Base-by-base conservation (phyloP, 2,113 vertebrate genomes). In the Hylia prasina region DNA sequence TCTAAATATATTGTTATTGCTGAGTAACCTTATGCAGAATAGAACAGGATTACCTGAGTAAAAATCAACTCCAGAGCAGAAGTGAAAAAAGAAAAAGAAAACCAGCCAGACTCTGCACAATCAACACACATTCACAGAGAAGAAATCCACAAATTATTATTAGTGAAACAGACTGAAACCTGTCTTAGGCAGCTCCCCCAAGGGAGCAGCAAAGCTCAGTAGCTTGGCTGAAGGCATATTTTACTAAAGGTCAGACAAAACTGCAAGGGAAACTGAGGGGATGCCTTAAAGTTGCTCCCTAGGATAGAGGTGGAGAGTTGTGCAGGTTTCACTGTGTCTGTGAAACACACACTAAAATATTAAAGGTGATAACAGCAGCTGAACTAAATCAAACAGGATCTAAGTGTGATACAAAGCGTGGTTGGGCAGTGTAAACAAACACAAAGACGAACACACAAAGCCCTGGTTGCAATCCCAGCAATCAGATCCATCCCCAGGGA, bases 301-400 rank as follows among this genome's bases (percentile, higher is more conserved):
- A 37, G 31, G 13, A 54, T 70, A 57, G 87, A 94, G 61, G 48
- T 44, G 30, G 35, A 44, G 24, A 72, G 19, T 21, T 39, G 48
- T 15, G 45, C 60, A 82, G 85, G 31, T 87, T 93, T 79, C 65
- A 25, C 33, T 57, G 61, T 76, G 79, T 95, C 97, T 96, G 94
- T 94, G 92, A 97, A 96, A 97, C 53, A 93, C 81, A 70, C 64
- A 18, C 82, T 96, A 82, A 97, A 97, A 96, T 77, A 94, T 93
- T 92, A 93, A 95, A 91, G 68, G 78, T 1, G 30, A 7, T 79
- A 94, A 39, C 91, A 91, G 75, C 1, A 0, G 48, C 78, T 66
- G 72, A 94, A 66, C 80, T 64, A 86, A 83, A 95, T 66, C 82
- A 94, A 96, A 93, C 45, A 30, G 9, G 23, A 30, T 57, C 17